Evolutionary conservation across 1,140 invertebrate species (phyloP).

Genomic region (Coelopa frigida): DNA sequence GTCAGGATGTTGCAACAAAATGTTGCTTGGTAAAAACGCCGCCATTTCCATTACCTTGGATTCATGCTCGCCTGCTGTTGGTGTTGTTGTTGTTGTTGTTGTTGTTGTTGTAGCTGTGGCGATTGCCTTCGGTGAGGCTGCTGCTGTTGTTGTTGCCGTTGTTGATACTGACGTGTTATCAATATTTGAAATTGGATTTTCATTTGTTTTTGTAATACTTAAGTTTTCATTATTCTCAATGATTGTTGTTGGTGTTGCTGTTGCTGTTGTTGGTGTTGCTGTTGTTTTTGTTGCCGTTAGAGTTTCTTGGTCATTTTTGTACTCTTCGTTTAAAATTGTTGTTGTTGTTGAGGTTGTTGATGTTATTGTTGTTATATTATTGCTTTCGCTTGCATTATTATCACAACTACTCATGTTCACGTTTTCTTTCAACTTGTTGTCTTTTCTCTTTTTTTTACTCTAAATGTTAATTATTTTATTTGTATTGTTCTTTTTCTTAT

Average conservation of each 20-base stretch:
- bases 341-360: neutral
- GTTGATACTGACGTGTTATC: neutral
- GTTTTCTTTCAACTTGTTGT: conserved; percentile 1
- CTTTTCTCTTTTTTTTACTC: conserved; percentile 1
- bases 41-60: too few species aligned
- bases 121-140: conserved; percentile 17
- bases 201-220: neutral
- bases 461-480: neutral
- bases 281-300: conserved; percentile 1
- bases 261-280: conserved; percentile 3
- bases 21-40: too few species aligned
- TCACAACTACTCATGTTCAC: conserved; percentile 15
- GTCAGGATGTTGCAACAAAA: too few species aligned
- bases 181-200: neutral
- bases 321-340: neutral
- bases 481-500: neutral
- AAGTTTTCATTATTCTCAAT: conserved; percentile 10
- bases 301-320: conserved; percentile 3
- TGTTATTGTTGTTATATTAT: conserved; percentile 1
- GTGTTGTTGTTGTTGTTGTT: conserved; percentile 3
- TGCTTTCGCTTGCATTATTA: conserved; percentile 13
- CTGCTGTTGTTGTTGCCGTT: conserved; percentile 13
- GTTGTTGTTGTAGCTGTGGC: conserved; percentile 5
- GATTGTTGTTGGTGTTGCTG: neutral
- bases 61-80: neutral